These are phyloP conservation scores for Notarius lentiginosus DNA, from an alignment of 2,113 vertebrate species.

Conservation along the genomic window DNA sequence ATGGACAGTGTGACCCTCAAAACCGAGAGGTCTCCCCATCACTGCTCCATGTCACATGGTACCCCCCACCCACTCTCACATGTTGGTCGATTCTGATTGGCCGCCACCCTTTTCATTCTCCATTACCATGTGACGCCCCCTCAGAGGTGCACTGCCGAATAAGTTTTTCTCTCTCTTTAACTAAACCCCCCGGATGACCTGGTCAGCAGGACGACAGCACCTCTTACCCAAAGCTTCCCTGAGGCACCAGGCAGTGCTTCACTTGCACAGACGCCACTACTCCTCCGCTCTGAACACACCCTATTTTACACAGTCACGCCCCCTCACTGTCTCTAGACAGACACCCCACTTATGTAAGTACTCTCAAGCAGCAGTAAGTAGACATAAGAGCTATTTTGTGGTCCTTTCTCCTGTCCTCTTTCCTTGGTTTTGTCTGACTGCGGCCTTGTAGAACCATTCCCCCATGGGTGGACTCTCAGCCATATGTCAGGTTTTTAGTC, in stretches of 20 bases:
- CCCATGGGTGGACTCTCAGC: slow-evolving; percentile 31
- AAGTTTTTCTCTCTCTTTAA: slow-evolving; percentile 64
- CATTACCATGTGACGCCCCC: slow-evolving; percentile 54
- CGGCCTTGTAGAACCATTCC: slow-evolving; percentile 26
- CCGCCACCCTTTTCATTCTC: slow-evolving; percentile 57
- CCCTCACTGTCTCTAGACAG: slow-evolving; percentile 71
- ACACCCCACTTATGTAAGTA: slow-evolving; percentile 75
- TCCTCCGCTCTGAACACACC: slow-evolving; percentile 69
- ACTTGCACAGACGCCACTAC: slow-evolving; percentile 74
- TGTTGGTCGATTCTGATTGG: slow-evolving; percentile 70
- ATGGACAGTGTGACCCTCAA: slow-evolving; percentile 55
- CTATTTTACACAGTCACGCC: slow-evolving; percentile 71
- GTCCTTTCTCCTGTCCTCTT: slow-evolving; percentile 46
- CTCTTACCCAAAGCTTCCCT: slow-evolving; percentile 76
- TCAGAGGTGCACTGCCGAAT: slow-evolving; percentile 55
- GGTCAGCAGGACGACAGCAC: slow-evolving; percentile 63
- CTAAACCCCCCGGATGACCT: slow-evolving; percentile 72
- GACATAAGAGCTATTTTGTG: slow-evolving; percentile 48
- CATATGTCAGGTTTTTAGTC: slow-evolving; percentile 37
- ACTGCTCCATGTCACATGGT: slow-evolving; percentile 57
- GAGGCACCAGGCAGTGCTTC: slow-evolving; percentile 80
- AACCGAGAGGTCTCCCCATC: slow-evolving; percentile 34
- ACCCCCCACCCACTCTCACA: slow-evolving; percentile 49
- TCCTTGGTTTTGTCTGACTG: slow-evolving; percentile 42
- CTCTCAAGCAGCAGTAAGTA: slow-evolving; percentile 70